Conservation (phyloP, 1,140 invertebrate genomes). For the honey bee (Apis mellifera) region DNA sequence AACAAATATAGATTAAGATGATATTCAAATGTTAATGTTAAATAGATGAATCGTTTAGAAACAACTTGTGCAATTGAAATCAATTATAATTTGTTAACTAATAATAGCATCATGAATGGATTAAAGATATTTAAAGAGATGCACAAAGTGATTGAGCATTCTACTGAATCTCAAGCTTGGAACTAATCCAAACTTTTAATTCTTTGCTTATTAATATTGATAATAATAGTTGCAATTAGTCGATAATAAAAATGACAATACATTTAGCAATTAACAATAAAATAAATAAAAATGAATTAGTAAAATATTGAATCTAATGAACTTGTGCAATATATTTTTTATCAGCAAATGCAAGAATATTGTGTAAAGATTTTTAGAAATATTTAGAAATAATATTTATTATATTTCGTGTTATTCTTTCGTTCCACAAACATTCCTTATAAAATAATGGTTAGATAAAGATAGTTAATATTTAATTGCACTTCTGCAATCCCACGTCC, state of each 20-base stretch:
- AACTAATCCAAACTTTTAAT: background rate
- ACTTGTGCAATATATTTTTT: background rate
- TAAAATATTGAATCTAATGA: background rate
- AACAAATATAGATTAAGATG: background rate
- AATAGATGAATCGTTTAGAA: too few relatives aligned
- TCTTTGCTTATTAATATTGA: background rate
- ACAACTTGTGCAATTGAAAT: background rate
- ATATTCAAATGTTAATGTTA: background rate
- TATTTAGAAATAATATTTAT: too few relatives aligned
- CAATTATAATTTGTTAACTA: background rate
- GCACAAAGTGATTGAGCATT: background rate
- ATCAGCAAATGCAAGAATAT: background rate
- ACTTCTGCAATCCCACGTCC: slow-evolving; percentile 7
- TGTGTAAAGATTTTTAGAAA: background rate
- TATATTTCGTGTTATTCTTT: background rate
- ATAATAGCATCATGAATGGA: background rate
- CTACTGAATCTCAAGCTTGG: background rate
- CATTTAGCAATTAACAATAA: background rate
- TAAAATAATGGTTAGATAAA: background rate
- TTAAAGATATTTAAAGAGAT: background rate
- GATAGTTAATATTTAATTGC: slow-evolving; percentile 21
- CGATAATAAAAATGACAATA: background rate
- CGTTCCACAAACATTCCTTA: background rate
- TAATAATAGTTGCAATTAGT: background rate
- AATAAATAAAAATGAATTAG: background rate